Base-by-base conservation (phyloP, 2,797 vertebrate species). In the Echeneis naucrates region DNA sequence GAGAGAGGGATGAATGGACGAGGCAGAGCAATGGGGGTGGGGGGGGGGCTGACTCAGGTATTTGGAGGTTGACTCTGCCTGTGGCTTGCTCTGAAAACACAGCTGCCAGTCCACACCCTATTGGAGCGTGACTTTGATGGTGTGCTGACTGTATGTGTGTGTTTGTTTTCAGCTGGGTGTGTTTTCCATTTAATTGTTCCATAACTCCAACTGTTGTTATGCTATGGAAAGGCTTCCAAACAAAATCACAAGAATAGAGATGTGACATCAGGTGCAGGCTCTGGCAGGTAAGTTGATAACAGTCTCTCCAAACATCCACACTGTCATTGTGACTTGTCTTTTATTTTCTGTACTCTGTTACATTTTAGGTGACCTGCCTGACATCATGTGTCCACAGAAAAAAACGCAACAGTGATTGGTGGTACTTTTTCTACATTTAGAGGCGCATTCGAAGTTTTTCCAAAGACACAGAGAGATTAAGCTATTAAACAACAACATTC, bases 11-110 rank as follows among this genome's bases (percentile, higher is more conserved):
- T 52, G 65, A 42, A 27, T 32, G 55, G 51, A 60, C 30, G n/a
- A 59, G 52, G 47, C 61, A 56, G 17, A 70, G 50, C n/a, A 21
- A 55, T 57, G 60, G 33, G 61, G 69, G 44, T 1, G 38, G 37
- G 59, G 44, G 37, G 60, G 54, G 58, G 59, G 72, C 68, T 82
- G 85, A 81, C 57, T 86, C 76, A 75, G 71, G 73, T 77, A 72
- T 11, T 26, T 2, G 13, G 30, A 77, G 48, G 27, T 17, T 70
- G 72, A 19, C 16, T 24, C 60, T 23, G 69, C 65, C 70, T 82
- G 74, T 51, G 69, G 85, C 85, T 80, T 71, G 38, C 30, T 81
- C 35, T 64, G 70, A 84, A 85, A 87, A 83, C 78, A 81, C 80
- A 72, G 80, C 64, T 57, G 77, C 40, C 35, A 3, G 68, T 81